phyloP scores from a whole-genome alignment of 2,113 vertebrate species.

The Lanius ludovicianus region DNA sequence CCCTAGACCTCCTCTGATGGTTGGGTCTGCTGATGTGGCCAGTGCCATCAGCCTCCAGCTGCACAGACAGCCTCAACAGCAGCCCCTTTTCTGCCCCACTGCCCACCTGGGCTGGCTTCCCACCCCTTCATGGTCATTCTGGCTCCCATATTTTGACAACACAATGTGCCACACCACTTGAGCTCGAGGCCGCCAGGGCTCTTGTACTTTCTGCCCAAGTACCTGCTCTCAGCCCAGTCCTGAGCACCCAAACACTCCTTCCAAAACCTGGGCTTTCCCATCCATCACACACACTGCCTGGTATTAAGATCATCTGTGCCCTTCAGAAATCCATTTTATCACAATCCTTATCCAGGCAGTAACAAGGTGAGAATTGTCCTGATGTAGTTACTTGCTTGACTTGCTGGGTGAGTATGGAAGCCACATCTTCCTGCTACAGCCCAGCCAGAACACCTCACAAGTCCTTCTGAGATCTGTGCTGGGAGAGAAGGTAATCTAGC shows the following conservation, averaged over 20 bases:
- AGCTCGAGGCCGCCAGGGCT: background rate
- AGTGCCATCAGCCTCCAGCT: background rate
- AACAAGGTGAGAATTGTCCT: background rate
- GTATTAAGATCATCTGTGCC: background rate
- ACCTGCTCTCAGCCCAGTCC: background rate
- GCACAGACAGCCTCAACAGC: background rate
- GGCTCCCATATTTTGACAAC: fast-evolving
- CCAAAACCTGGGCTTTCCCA: background rate
- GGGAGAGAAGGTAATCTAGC: background rate
- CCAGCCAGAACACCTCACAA: background rate
- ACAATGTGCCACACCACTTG: background rate
- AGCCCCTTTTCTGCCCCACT: background rate
- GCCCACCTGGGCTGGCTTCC: background rate
- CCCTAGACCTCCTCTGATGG: background rate
- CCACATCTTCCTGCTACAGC: background rate
- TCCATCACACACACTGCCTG: too few relatives aligned
- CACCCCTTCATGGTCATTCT: background rate
- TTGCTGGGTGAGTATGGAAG: background rate
- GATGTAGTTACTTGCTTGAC: background rate
- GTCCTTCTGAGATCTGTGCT: background rate
- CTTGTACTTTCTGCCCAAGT: background rate
- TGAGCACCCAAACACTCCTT: background rate
- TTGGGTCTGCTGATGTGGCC: background rate
- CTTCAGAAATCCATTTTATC: background rate
- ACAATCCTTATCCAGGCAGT: background rate